Base-by-base conservation (phyloP, 53 echinoderm and acorn worm genomes). In the Crossaster papposus region DNA sequence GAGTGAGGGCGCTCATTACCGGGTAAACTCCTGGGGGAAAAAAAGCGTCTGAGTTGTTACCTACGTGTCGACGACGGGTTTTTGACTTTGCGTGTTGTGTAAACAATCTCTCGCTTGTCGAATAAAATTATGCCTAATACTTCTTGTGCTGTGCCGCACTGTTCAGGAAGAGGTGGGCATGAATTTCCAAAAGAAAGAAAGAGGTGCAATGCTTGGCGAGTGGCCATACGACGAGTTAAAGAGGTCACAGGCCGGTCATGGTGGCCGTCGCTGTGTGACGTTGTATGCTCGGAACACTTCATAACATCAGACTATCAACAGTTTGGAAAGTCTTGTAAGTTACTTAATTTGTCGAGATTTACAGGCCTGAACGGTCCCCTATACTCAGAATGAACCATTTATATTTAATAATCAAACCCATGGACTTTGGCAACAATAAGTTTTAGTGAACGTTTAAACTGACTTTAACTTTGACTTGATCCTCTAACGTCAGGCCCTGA, bases 181-280 rank as follows among this genome's bases (percentile, higher is more conserved):
- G 53, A 79, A 79, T 79, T 79, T 79, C 53, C 79, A 52, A 50
- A 52, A 52, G 53, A 79, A 50, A 79, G 53, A 52, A 79, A 79
- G 53, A 79, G 51, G 79, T 52, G 53, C 14, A 79, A 79, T 79
- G n/a, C 51, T 52, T 79, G 79, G 79, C 53, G 54, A 79, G n/a
- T n/a, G n/a, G n/a, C n/a, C n/a, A n/a, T n/a, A n/a, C n/a, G n/a
- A n/a, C n/a, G n/a, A n/a, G n/a, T n/a, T n/a, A n/a, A n/a, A n/a
- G n/a, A n/a, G n/a, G 79, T n/a, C 79, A 79, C 79, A 79, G 79
- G 79, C 13, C 79, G 54, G 33, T 79, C 79, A 52, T 79, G 79
- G 79, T 52, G 79, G 79, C 79, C 79, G 33, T 51, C 53, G 23
- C 51, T 52, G 24, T 3, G 79, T 52, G 53, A 52, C 51, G 53